Percentiles rank a stretch among this genome's conserved stretches.
phyloP scores from a whole-genome alignment of 1,140 invertebrate species.

The Phymastichus coffea region DNA sequence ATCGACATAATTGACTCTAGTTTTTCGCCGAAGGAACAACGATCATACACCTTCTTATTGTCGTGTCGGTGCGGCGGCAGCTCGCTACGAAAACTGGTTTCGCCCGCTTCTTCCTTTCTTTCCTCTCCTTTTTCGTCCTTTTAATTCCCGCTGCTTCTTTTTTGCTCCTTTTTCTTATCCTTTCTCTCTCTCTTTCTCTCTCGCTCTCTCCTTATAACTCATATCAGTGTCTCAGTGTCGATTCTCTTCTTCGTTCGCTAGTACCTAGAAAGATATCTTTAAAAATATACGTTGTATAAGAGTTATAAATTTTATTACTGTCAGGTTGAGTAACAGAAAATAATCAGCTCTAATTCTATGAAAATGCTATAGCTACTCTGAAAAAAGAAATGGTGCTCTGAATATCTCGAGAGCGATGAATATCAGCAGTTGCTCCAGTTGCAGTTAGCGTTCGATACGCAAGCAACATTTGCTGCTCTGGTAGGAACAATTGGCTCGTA shows the following conservation, averaged over 20 bases:
- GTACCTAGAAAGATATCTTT: constrained; percentile 4
- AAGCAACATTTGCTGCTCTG: no score
- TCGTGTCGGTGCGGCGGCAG: constrained; percentile 1
- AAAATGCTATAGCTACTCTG: no score
- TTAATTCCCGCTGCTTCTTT: not conserved
- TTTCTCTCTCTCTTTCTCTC: not conserved
- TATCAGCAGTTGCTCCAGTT: no score
- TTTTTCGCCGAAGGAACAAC: constrained; percentile 18
- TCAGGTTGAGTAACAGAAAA: no score
- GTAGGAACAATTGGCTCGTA: no score
- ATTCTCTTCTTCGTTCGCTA: not conserved
- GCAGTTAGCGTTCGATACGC: no score
- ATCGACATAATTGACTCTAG: constrained; percentile 11
- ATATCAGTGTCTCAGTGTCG: constrained; percentile 5
- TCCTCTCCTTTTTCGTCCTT: constrained; percentile 2
- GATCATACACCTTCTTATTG: constrained; percentile 17
- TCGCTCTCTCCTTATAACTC: constrained; percentile 9
- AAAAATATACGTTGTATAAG: not conserved
- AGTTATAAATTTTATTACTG: no score
- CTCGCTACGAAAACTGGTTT: constrained; percentile 21
- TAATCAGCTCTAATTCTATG: no score
- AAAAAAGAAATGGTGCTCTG: no score
- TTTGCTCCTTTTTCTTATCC: constrained; percentile 1
- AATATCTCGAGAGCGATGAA: no score
- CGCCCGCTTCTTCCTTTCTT: not conserved